Base-by-base conservation (phyloP, 2,888 invertebrate species). In the Griposia aprilina region DNA sequence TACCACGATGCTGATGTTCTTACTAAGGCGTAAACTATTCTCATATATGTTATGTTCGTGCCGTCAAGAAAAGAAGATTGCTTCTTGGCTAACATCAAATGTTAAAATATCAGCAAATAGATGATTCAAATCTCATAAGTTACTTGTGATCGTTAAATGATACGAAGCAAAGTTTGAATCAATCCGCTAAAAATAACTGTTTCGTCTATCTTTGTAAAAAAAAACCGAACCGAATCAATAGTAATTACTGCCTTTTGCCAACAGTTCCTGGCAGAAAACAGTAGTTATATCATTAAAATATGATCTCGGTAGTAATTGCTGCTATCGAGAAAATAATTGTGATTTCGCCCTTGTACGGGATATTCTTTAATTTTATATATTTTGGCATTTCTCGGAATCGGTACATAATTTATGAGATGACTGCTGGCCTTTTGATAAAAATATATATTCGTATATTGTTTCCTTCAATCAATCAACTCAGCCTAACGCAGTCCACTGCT, bases 261-360 rank as follows among this genome's bases (percentile, higher is more conserved):
- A 23, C 4, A 55, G n/a, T n/a, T 17, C 13, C 11, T 11, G 11
- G 11, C 13, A 76, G 11, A 71, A 45, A 55, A 55, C 17, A 45
- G 36, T 74, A 81, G 63, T 73, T 55, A 10, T 26, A 73, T 73
- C 36, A 73, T 78, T 73, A 62, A 81, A 78, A 71, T 23, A 63
- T 63, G 52, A 78, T 55, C 23, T 26, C n/a, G 30, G 3, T 45
- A 48, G 48, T 55, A 55, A 55, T 41, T 50, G 10, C 45, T 81
- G 55, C 8, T 11, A 57, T 81, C n/a, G 62, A 15, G 20, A 62
- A 73, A 48, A 62, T 81, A 73, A 62, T 73, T 62, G 36, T 26
- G 23, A 15, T 17, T 11, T n/a, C 2, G 7, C 0, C 15, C 50
- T 59, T 10, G 20, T 50, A 7, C 4, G 2, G 15, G 7, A 30